Evolutionary conservation across 2,797 vertebrate genomes (phyloP).

Genomic region (Mycteria americana): DNA sequence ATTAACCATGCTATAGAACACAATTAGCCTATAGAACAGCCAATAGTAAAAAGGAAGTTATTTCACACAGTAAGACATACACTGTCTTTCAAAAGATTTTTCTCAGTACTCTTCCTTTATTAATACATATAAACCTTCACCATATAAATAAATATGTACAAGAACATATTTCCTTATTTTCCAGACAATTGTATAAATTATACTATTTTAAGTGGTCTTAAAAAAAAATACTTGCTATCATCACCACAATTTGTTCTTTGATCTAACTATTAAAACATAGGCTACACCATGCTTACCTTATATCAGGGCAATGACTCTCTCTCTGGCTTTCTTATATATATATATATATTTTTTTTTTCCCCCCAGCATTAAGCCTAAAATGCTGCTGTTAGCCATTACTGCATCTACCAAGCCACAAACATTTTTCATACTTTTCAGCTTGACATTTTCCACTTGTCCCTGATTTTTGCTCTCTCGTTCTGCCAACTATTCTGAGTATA

Average conservation of each 20-base stretch:
- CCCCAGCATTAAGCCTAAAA: not conserved
- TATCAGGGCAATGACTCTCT: not conserved
- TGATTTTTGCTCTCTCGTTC: not conserved
- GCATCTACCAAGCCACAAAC: not conserved
- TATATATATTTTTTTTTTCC: no score
- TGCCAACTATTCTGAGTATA: not conserved
- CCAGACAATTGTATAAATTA: not conserved
- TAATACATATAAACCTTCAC: not conserved
- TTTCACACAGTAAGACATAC: not conserved
- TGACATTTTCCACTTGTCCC: not conserved
- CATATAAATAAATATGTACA: not conserved
- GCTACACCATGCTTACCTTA: fast-evolving
- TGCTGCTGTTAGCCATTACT: not conserved
- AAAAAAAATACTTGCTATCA: not conserved
- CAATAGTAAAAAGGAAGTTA: not conserved
- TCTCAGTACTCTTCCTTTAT: not conserved
- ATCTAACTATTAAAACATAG: not conserved
- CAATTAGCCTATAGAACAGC: not conserved
- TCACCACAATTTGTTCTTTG: not conserved
- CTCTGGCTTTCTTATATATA: not conserved
- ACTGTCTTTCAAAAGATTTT: not conserved
- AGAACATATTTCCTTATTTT: not conserved
- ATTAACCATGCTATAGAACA: not conserved
- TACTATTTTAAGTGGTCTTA: not conserved
- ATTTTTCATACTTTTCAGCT: not conserved